Percentiles rank a stretch among this genome's conserved stretches.
phyloP scores from a whole-genome alignment of 2,113 vertebrate species.

The Podilymbus podiceps region DNA sequence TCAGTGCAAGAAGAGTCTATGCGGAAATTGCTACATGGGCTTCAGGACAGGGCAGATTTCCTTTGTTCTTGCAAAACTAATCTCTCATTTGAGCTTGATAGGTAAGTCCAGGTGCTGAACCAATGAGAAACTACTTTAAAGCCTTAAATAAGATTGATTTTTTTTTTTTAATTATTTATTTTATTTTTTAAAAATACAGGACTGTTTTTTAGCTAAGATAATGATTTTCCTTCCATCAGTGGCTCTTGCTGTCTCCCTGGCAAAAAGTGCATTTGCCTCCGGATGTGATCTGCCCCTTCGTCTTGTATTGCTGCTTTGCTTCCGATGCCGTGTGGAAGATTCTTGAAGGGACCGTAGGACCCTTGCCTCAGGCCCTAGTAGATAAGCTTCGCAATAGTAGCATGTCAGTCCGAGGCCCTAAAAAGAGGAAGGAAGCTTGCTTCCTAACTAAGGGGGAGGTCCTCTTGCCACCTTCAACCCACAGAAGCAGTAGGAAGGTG shows the following conservation, averaged over 20 bases:
- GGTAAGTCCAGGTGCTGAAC: not conserved
- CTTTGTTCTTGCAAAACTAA: not conserved
- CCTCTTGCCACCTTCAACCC: not conserved
- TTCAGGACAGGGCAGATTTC: not conserved
- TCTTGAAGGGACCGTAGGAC: not conserved
- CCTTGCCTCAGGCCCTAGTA: not conserved
- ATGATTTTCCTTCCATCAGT: not conserved
- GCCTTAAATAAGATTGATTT: conserved; percentile 61
- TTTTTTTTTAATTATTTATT: not conserved
- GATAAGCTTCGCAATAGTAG: not conserved
- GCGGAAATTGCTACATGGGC: not conserved
- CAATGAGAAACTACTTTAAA: not conserved
- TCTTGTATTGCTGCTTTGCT: not conserved
- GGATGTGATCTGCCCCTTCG: not conserved
- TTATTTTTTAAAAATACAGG: too few relatives aligned
- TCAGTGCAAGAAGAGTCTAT: not conserved
- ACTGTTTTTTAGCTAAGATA: conserved; percentile 17
- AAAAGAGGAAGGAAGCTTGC: not conserved
- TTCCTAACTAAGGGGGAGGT: not conserved
- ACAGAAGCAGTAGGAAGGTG: not conserved
- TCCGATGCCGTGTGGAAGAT: not conserved
- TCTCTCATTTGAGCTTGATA: conserved; percentile 28
- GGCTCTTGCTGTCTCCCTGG: not conserved
- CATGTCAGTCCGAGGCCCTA: not conserved
- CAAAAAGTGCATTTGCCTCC: not conserved